These are phyloP conservation scores for Melikaiella ostensackeni DNA, from an alignment of 2,888 invertebrate genomes.

Conservation along the genomic window DNA sequence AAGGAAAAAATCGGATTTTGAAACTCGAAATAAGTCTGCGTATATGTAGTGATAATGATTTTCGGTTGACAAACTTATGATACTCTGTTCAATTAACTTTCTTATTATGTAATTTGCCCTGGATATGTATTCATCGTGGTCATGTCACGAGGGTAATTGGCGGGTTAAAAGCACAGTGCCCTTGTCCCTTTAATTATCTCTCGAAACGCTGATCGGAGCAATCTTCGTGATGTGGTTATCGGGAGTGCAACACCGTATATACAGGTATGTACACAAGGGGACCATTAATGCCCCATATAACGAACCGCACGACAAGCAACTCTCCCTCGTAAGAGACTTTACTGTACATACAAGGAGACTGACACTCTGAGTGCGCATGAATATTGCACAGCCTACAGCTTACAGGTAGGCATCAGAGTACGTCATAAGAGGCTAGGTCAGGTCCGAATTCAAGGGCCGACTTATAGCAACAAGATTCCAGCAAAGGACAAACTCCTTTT, in stretches of 20 bases:
- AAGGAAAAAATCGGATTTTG: neutral
- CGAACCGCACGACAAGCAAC: neutral
- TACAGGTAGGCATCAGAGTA: constrained; percentile 2
- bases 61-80: constrained; percentile 5
- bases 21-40: neutral
- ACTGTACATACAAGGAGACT: constrained; percentile 4
- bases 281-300: constrained; percentile 29
- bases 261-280: neutral
- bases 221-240: constrained; percentile 12
- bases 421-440: constrained; percentile 22
- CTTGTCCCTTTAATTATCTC: constrained; percentile 27
- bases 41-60: neutral
- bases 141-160: constrained; percentile 21
- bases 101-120: constrained; percentile 14
- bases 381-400: constrained; percentile 15
- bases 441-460: constrained; percentile 5
- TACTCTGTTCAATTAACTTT: constrained; percentile 21
- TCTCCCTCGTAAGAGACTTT: constrained; percentile 9
- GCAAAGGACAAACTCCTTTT: constrained; percentile 1
- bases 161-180: constrained; percentile 8
- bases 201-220: neutral
- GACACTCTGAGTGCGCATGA: constrained; percentile 13
- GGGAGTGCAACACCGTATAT: neutral
- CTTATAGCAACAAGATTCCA: neutral
- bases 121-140: constrained; percentile 15